Percentiles rank a stretch among this genome's conserved stretches.
Evolutionary conservation across 1,140 invertebrate species (phyloP).

Genomic region (Sipha flava): DNA sequence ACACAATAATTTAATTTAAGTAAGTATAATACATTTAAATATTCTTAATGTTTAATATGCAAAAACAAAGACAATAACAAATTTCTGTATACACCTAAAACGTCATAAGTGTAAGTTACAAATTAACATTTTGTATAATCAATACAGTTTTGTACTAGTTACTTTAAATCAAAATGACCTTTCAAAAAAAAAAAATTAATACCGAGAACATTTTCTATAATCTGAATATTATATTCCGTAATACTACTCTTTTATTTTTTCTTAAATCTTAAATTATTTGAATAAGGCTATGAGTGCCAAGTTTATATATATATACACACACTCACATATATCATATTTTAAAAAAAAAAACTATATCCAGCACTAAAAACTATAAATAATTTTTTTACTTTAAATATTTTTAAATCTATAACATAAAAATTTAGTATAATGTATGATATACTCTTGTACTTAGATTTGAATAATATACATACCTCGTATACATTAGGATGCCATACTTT

Average conservation of each 20-base stretch:
- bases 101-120: neutral
- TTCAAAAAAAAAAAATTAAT: neutral
- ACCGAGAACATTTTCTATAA: neutral
- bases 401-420: too few relatives aligned
- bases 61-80: neutral
- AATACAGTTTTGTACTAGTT: neutral
- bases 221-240: neutral
- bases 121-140: neutral
- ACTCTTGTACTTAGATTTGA: too few relatives aligned
- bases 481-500: slow-evolving; percentile 99
- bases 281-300: too few relatives aligned
- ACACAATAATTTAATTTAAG: neutral
- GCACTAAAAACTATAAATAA: too few relatives aligned
- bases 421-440: too few relatives aligned
- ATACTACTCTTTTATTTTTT: too few relatives aligned
- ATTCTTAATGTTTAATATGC: neutral
- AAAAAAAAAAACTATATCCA: too few relatives aligned
- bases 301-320: too few relatives aligned
- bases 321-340: too few relatives aligned
- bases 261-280: too few relatives aligned
- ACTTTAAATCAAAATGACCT: neutral
- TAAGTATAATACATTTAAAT: neutral
- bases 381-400: too few relatives aligned
- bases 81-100: neutral
- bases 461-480: slow-evolving; percentile 76